Evolutionary conservation across 2,888 invertebrate genomes (phyloP), one percentile per base, ranked within the genome.

Genomic region (Taphrorychus bicolor): DNA sequence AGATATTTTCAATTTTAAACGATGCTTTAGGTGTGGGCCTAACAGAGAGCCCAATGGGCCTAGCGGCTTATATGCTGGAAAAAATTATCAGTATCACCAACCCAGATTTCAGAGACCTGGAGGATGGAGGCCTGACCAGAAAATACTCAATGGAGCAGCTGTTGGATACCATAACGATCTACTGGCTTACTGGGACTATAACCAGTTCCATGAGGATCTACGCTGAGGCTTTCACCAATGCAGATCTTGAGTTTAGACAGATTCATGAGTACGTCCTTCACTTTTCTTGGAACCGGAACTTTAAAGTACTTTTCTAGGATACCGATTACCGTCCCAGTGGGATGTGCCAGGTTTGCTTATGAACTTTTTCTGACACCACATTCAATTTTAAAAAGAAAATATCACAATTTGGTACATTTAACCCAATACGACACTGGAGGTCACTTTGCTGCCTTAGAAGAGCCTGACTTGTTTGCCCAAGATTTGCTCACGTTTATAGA

Each of bases 1-100:
- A 17, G 14, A 18, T 9, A 45, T 58, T n/a, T 16, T 17, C 41
- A 7, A 52, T 14, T 2, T 4, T 42, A 32, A 32, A 32, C 32
- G 32, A 7, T 45, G 1, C 40, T 52, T 51, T 52, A 91, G 92
- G 92, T 23, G 84, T 87, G 1, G 90, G 84, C 0, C 79, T 95
- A 23, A 83, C 85, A 16, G 91, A 93, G 73, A 91, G 92, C 0
- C 97, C 97, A 0, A 87, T 91, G 0, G 96, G 94, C 0, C 81
- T 97, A 68, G 95, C 95, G 0, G 93, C 93, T 0, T 97, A 96
- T 77, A 91, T 97, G 59, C 81, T 97, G 2, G 96, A 97, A 76
- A 97, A 96, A 80, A 95, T 94, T 82, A 88, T 89, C 7, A 87
- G 88, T 0, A 90, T 92, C 89, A 92, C 92, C 0, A 85, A 89